Evolutionary conservation across 2,797 vertebrate species (phyloP).

Genomic region (Labroides dimidiatus): DNA sequence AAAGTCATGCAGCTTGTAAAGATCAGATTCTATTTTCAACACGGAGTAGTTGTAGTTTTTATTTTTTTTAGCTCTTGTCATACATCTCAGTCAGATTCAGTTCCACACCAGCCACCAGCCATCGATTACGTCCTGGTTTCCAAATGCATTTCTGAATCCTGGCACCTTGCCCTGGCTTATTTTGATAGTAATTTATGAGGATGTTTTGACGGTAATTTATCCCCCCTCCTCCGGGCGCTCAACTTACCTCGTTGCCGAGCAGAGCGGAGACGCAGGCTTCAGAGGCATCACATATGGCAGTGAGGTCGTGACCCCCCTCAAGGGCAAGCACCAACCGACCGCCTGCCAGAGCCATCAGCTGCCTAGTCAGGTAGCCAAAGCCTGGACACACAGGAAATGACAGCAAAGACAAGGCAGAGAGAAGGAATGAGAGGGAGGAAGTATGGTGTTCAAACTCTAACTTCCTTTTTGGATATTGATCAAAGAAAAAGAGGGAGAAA

Average conservation of each 20-base stretch:
- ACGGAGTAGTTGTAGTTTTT: not conserved
- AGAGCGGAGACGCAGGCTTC: slow-evolving; percentile 97
- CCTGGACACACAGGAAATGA: slow-evolving; percentile 87
- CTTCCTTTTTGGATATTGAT: slow-evolving; percentile 73
- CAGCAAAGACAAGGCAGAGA: slow-evolving; percentile 46
- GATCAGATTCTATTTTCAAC: not conserved
- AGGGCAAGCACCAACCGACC: slow-evolving; percentile 94
- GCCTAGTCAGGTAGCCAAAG: slow-evolving; percentile 97
- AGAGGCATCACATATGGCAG: slow-evolving; percentile 96
- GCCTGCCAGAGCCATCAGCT: slow-evolving; percentile 96
- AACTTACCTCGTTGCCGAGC: slow-evolving; percentile 94
- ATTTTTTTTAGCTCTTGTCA: not conserved
- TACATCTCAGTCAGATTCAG: slow-evolving; percentile 4
- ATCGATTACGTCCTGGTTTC: slow-evolving; percentile 4
- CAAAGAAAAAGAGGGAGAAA: slow-evolving; percentile 54
- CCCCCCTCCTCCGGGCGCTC: slow-evolving; percentile 25
- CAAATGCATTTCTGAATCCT: not conserved
- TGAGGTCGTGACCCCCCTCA: slow-evolving; percentile 98
- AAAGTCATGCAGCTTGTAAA: not conserved
- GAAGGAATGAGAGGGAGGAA: slow-evolving; percentile 42
- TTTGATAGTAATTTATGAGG: slow-evolving; percentile 14
- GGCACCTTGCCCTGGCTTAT: slow-evolving; percentile 9
- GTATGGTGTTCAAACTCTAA: slow-evolving; percentile 40
- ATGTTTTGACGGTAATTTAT: slow-evolving; percentile 13
- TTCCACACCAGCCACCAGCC: not conserved